Evolutionary conservation across 2,113 vertebrate genomes (phyloP).

Genomic region (Tragelaphus buxtoni): DNA sequence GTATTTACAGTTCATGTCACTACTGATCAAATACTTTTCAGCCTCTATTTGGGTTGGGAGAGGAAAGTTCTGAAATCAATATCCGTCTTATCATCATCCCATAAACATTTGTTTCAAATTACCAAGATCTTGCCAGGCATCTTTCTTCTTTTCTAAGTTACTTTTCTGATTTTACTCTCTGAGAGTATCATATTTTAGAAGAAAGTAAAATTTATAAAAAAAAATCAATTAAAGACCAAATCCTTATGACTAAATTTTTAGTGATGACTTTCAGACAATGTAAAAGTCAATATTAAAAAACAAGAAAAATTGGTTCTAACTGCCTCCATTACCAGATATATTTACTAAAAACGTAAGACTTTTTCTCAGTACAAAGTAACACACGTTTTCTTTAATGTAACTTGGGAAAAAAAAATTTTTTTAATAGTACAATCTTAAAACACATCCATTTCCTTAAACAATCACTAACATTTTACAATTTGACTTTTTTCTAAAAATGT

Average conservation of each 20-base stretch:
- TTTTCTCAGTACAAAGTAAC: slow-evolving; percentile 3
- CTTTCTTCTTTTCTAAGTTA: not conserved
- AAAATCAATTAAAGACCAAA: not conserved
- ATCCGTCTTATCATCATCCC: not conserved
- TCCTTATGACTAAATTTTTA: not conserved
- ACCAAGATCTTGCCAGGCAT: not conserved
- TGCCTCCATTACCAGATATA: not conserved
- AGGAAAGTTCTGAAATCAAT: not conserved
- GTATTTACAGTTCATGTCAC: not conserved
- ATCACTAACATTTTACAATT: not conserved
- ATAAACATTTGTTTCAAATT: not conserved
- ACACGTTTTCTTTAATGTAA: not conserved
- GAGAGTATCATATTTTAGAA: not conserved
- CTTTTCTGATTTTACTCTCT: not conserved
- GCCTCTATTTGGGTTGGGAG: not conserved
- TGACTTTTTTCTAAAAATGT: not conserved
- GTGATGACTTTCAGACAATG: not conserved
- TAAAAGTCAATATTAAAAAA: not conserved
- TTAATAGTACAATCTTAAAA: not conserved
- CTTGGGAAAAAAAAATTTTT: not conserved
- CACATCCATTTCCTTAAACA: not conserved
- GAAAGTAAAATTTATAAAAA: not conserved
- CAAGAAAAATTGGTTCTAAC: not conserved
- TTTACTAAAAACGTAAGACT: not conserved
- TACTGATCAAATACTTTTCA: not conserved